Base-by-base conservation (phyloP, 1,140 invertebrate species). In the Philopotamus ludificatus region DNA sequence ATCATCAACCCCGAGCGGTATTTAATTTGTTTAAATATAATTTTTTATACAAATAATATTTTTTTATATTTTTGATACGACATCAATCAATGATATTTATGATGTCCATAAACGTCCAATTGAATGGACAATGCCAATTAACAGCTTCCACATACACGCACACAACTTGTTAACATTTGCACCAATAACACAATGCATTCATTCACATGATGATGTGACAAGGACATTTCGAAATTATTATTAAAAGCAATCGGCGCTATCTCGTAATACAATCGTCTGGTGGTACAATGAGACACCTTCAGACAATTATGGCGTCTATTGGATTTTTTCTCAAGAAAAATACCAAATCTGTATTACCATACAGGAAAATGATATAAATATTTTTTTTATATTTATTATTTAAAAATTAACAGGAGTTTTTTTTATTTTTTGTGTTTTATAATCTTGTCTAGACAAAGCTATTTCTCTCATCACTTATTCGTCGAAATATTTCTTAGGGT, bases 1-100 rank as follows among this genome's bases (percentile, higher is more conserved):
- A 34, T 54, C 41, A 34, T 34, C 51, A 54, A 34, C 34, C n/a
- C 42, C n/a, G 12, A 44, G 3, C n/a, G n/a, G n/a, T 44, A 44
- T 2, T 44, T 12, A 44, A 44, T 39, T 8, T 39, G 7, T 39
- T 39, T 39, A n/a, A n/a, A 8, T 39, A 8, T 39, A 39, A 39
- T 39, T 39, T 39, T 39, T 39, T 39, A 44, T 18, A 18, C n/a
- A n/a, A n/a, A n/a, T n/a, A n/a, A n/a, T n/a, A n/a, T n/a, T n/a
- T 34, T 4, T 7, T 34, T 34, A 34, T 12, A 34, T 34, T 34
- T 34, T 12, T 7, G 12, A 34, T 7, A 34, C 28, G 4, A 7
- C 28, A 34, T 34, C 12, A 34, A 7, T 12, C 28, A 34, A 34
- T 7, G 4, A 34, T 34, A 12, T 7, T 7, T 12, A 34, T 34